Percentiles rank a stretch among this genome's conserved stretches.
These are phyloP conservation scores for Tillus elongatus DNA, from an alignment of 2,888 invertebrate genomes.

Conservation along the genomic window DNA sequence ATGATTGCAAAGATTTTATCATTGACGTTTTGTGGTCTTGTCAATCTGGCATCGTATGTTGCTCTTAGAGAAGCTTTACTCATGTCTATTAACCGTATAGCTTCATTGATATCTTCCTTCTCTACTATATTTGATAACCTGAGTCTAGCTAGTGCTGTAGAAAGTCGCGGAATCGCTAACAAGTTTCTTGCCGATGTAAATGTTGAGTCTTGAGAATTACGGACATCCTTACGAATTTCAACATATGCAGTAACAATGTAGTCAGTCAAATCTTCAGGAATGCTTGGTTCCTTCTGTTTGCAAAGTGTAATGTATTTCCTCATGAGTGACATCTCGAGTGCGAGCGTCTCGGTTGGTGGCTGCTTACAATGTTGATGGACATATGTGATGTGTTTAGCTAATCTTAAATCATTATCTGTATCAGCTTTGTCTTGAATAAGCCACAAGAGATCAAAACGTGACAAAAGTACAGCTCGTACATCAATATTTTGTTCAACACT, in stretches of 20 bases:
- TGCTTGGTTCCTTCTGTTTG: slow-evolving; percentile 76
- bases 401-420: slow-evolving; percentile 62
- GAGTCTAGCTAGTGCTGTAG: slow-evolving; percentile 80
- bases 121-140: slow-evolving; percentile 80
- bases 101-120: slow-evolving; percentile 92
- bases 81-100: slow-evolving; percentile 90
- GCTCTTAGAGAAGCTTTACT: slow-evolving; percentile 88
- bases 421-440: slow-evolving; percentile 77
- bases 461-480: slow-evolving; percentile 91
- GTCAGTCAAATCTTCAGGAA: slow-evolving; percentile 81
- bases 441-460: slow-evolving; percentile 94
- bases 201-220: slow-evolving; percentile 82
- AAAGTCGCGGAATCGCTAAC: slow-evolving; percentile 82
- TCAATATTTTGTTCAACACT: slow-evolving; percentile 96
- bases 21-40: slow-evolving; percentile 57
- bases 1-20: slow-evolving; percentile 83
- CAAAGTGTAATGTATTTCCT: slow-evolving; percentile 87
- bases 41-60: slow-evolving; percentile 47
- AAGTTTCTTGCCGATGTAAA: slow-evolving; percentile 96
- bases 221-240: slow-evolving; percentile 72
- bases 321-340: slow-evolving; percentile 87
- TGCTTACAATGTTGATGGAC: slow-evolving; percentile 89
- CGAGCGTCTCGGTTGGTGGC: slow-evolving; percentile 65
- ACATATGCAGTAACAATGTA: slow-evolving; percentile 80
- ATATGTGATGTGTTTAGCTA: slow-evolving; percentile 96